These are phyloP conservation scores for Nymphalis urticae DNA, from an alignment of 2,888 invertebrate species.

Conservation along the genomic window DNA sequence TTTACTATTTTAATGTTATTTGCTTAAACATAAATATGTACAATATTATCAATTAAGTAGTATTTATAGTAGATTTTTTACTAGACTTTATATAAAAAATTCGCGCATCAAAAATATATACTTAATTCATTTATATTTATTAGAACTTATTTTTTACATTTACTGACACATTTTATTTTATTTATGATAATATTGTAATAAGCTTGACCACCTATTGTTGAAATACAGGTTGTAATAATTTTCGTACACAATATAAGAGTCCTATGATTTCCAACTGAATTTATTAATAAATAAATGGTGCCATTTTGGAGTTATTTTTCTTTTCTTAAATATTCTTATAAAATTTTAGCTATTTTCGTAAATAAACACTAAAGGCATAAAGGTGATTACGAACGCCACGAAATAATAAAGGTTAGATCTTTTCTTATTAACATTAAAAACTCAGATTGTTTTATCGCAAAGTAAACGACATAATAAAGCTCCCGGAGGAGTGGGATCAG, in stretches of 20 bases:
- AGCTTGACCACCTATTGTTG: constrained; percentile 49
- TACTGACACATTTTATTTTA: constrained; percentile 38
- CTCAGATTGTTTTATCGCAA: too few species aligned
- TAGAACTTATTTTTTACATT: constrained; percentile 18
- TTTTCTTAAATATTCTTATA: constrained; percentile 38
- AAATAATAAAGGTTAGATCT: too few species aligned
- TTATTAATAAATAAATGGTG: constrained; percentile 67
- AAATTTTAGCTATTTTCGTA: neutral
- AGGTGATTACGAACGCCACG: too few species aligned
- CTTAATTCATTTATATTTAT: constrained; percentile 6
- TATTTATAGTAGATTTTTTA: constrained; percentile 60
- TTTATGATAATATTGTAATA: constrained; percentile 41
- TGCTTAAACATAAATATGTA: constrained; percentile 28
- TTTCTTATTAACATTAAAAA: too few species aligned
- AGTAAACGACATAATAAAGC: too few species aligned
- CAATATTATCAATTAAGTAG: constrained; percentile 37
- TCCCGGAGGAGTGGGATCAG: too few species aligned
- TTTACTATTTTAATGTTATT: constrained; percentile 25
- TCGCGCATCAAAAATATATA: constrained; percentile 39
- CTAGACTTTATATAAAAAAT: constrained; percentile 47
- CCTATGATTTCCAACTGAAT: constrained; percentile 46
- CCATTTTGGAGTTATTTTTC: constrained; percentile 57
- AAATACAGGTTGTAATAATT: constrained; percentile 70
- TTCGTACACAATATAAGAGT: constrained; percentile 47
- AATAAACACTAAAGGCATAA: neutral